Evolutionary conservation across 2,113 vertebrate species (phyloP), one percentile per base, ranked within the genome.

Genomic region (Callopanchax toddi): DNA sequence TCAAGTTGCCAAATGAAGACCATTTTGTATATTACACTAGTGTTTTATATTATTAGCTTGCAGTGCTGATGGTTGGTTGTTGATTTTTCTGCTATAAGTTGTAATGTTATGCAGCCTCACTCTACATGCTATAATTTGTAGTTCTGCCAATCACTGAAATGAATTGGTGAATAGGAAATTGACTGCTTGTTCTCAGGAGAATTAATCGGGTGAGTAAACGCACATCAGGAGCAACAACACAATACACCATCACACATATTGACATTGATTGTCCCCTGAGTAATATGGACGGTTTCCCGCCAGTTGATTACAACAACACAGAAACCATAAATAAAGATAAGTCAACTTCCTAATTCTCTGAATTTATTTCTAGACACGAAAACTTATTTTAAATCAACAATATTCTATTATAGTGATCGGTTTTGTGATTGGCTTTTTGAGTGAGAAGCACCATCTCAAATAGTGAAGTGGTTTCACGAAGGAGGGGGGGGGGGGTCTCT

Each of bases 211-310:
- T 49, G 9, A 45, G 54, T 51, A 43, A 59, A 54, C 60, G 18
- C 40, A 65, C 12, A 60, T 36, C 16, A 70, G 13, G 16, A 58
- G 23, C 68, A 56, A 53, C 34, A 60, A 56, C 52, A 59, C n/a
- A 60, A 40, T n/a, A 8, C 7, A 17, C 32, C 42, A 3, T 18
- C 16, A 16, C 16, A 69, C 34, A 25, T 74, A 66, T 74, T 66
- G 55, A 59, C 62, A 76, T 23, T 51, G 26, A 70, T 23, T 66
- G 32, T 69, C 61, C 60, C 62, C n/a, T 39, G 70, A 76, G 63
- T 60, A 62, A 75, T 71, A 55, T 15, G 11, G 1, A 26, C 13
- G 36, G 34, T 11, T 22, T 34, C 16, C 15, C 0, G 17, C 10
- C 21, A 42, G 17, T 26, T 72, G 29, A 71, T 75, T 67, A 54